phyloP scores from a whole-genome alignment of 2,888 invertebrate species.

The Keiferia lycopersicella region DNA sequence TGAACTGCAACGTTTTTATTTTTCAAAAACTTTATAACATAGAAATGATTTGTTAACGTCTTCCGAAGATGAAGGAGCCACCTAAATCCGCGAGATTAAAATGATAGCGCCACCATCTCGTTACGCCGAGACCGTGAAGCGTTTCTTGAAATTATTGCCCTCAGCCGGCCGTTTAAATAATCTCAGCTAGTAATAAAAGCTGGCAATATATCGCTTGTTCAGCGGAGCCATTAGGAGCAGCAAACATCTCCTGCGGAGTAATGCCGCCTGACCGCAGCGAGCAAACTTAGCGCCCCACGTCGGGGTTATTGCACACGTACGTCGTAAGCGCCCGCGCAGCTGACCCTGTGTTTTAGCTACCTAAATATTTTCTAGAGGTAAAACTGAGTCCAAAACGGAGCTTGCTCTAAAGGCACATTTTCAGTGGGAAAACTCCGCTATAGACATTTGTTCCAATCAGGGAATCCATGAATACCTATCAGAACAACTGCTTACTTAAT shows the following conservation, averaged over 20 bases:
- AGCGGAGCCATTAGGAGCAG: constrained; percentile 49
- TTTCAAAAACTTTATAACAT: constrained; percentile 26
- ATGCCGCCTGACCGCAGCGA: constrained; percentile 44
- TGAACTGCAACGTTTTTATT: constrained; percentile 16
- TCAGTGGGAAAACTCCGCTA: too few species aligned
- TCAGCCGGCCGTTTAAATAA: constrained; percentile 63
- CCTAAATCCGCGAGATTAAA: constrained; percentile 44
- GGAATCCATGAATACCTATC: too few species aligned
- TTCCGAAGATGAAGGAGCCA: constrained; percentile 27
- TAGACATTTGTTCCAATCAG: too few species aligned
- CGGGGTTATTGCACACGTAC: constrained; percentile 3
- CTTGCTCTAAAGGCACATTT: too few species aligned
- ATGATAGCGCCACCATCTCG: constrained; percentile 46
- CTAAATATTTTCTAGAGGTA: too few species aligned
- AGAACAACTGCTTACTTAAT: too few species aligned
- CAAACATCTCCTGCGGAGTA: constrained; percentile 54
- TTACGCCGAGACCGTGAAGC: constrained; percentile 45
- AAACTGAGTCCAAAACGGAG: too few species aligned
- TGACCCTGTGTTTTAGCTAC: too few species aligned
- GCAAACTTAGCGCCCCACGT: constrained; percentile 28
- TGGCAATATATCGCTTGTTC: constrained; percentile 62
- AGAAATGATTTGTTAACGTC: constrained; percentile 29
- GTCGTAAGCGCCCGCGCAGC: background rate
- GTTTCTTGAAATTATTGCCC: constrained; percentile 54
- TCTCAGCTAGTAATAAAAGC: constrained; percentile 64